Evolutionary conservation across 30 jellyfish, hydroid and myxozoan genomes (phyloP).

Genomic region (Rhopilema esculentum): DNA sequence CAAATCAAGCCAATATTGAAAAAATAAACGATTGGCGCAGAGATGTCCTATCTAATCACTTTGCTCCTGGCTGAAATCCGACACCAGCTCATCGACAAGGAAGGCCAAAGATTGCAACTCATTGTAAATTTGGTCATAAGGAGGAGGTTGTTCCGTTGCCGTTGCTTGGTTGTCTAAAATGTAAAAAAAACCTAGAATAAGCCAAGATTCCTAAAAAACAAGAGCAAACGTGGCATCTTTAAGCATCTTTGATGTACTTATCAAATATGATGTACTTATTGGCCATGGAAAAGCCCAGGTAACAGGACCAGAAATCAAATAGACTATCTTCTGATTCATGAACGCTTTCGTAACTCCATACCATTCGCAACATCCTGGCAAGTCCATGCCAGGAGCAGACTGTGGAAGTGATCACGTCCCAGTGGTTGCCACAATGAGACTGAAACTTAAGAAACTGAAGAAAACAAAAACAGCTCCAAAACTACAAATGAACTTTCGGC

Average conservation of each 20-base stretch:
- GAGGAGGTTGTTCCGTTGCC: conserved; percentile 1
- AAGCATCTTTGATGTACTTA: no score
- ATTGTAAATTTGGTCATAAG: neutral
- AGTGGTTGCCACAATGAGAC: conserved; percentile 16
- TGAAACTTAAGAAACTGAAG: neutral
- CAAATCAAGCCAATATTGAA: no score
- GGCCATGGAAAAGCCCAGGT: conserved; percentile 55
- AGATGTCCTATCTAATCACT: no score
- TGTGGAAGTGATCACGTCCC: conserved; percentile 16
- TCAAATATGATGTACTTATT: no score
- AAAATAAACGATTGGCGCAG: no score
- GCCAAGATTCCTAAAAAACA: neutral
- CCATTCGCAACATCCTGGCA: neutral
- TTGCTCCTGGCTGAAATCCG: neutral
- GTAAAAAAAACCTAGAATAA: neutral
- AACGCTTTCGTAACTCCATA: neutral
- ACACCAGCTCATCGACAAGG: conserved; percentile 15
- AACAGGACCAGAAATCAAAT: conserved; percentile 20
- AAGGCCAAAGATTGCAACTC: conserved; percentile 3
- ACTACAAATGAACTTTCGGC: neutral
- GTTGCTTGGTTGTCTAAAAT: neutral
- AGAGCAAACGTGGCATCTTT: no score
- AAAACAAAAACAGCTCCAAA: conserved; percentile 2
- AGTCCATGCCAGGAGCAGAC: conserved; percentile 29
- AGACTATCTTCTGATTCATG: conserved; percentile 16